A percentile compares a stretch with the other conserved stretches of the same genome.
Evolutionary conservation across 2,113 vertebrate genomes (phyloP).

Genomic region (Epinephelus cyanopodus): DNA sequence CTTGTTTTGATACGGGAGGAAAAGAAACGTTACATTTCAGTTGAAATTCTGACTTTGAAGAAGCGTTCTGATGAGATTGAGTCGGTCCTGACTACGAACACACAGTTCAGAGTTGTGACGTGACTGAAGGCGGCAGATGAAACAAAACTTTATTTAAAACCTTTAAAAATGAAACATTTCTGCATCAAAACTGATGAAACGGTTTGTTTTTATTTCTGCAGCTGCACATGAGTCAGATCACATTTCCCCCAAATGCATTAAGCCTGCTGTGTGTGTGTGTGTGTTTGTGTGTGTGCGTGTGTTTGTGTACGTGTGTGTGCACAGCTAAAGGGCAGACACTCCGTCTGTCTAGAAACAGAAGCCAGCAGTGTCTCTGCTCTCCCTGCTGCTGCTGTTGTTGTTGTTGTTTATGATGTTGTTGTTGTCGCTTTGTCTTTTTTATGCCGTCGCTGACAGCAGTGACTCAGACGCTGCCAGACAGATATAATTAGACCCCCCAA

Average conservation of each 20-base stretch:
- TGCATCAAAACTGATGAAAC: background rate
- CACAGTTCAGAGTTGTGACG: no score
- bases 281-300: conserved; percentile 28
- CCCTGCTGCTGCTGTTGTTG: conserved; percentile 22
- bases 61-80: background rate
- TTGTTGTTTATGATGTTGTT: conserved; percentile 32
- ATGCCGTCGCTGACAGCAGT: background rate
- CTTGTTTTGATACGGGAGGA: background rate
- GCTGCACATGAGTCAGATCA: conserved; percentile 15
- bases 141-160: background rate
- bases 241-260: conserved; percentile 4
- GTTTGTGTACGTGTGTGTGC: background rate
- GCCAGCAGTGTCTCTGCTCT: conserved; percentile 33
- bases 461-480: conserved; percentile 1
- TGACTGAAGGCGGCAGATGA: background rate
- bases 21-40: background rate
- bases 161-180: background rate
- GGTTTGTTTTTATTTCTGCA: background rate
- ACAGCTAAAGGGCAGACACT: conserved; percentile 42
- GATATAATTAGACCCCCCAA: conserved; percentile 5
- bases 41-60: background rate
- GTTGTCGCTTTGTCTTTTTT: conserved; percentile 4
- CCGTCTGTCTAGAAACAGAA: conserved; percentile 59
- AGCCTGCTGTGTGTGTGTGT: conserved; percentile 1
- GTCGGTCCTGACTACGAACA: no score